phyloP scores from a whole-genome alignment of 2,888 invertebrate species.

The Pollenia griseotomentosa region DNA sequence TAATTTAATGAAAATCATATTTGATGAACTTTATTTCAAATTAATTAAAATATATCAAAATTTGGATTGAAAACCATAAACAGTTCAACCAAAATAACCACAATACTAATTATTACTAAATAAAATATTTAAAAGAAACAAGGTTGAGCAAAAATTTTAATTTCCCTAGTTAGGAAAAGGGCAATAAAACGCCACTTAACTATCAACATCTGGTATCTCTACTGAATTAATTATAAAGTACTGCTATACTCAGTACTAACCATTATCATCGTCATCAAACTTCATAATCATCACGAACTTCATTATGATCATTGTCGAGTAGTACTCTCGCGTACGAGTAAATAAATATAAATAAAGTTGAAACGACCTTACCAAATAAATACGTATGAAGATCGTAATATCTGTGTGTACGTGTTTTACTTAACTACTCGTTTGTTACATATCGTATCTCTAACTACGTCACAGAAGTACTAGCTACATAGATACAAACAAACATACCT shows the following conservation, averaged over 20 bases:
- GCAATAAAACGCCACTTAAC: background rate
- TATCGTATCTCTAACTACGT: constrained; percentile 61
- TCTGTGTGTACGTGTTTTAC: constrained; percentile 19
- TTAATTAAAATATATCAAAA: no score
- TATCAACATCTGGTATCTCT: constrained; percentile 26
- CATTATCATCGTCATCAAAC: constrained; percentile 41
- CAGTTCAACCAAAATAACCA: no score
- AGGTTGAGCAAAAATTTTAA: no score
- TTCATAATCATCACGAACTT: constrained; percentile 40
- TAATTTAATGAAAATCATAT: no score
- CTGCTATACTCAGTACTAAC: constrained; percentile 15
- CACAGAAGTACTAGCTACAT: constrained; percentile 34
- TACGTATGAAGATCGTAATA: constrained; percentile 57
- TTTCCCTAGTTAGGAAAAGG: no score
- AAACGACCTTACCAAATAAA: constrained; percentile 71
- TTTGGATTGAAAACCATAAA: no score
- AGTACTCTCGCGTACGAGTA: constrained; percentile 29
- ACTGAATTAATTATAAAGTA: background rate
- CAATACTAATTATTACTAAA: no score
- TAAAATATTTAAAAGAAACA: no score
- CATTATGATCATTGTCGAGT: constrained; percentile 28
- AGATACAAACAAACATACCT: constrained; percentile 27
- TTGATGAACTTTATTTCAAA: no score
- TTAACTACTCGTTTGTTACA: constrained; percentile 67
- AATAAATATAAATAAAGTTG: constrained; percentile 38